Conservation (phyloP, 2,797 vertebrate species). For the Pipistrellus kuhlii region DNA sequence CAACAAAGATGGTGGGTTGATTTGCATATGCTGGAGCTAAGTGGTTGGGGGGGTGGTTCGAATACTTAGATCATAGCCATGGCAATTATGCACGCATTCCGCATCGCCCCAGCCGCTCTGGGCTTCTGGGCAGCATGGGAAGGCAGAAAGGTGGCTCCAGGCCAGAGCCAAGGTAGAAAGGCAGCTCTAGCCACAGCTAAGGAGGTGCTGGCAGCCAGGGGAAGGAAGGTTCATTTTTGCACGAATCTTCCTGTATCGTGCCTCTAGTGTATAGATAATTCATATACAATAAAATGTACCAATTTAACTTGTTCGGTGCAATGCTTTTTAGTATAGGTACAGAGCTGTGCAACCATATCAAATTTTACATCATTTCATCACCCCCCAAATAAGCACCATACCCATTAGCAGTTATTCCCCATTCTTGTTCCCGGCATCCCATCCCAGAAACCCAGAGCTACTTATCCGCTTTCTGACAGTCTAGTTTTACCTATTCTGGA, state of each 20-base stretch:
- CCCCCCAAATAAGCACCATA: background rate
- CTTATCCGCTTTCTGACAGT: background rate
- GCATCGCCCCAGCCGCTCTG: too few relatives aligned
- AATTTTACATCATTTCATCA: background rate
- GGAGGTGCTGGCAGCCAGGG: too few relatives aligned
- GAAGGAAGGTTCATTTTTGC: too few relatives aligned
- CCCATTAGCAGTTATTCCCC: background rate
- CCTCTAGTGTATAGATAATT: background rate
- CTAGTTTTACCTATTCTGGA: background rate
- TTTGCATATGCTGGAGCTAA: too few relatives aligned
- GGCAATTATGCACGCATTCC: too few relatives aligned
- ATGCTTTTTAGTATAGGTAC: background rate
- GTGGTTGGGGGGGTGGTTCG: too few relatives aligned
- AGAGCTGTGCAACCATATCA: background rate
- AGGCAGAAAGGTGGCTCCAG: too few relatives aligned
- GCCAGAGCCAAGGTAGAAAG: too few relatives aligned
- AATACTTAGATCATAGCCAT: fast-evolving
- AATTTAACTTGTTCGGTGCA: background rate
- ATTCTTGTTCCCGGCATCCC: background rate
- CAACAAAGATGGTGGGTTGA: too few relatives aligned
- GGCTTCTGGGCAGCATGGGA: too few relatives aligned
- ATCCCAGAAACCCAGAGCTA: background rate
- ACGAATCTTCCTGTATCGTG: too few relatives aligned
- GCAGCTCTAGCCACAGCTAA: too few relatives aligned
- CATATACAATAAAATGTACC: background rate